A percentile compares a stretch with the other conserved stretches of the same genome.
phyloP scores from a whole-genome alignment of 2,888 invertebrate species.

The Macrophya alboannulata region DNA sequence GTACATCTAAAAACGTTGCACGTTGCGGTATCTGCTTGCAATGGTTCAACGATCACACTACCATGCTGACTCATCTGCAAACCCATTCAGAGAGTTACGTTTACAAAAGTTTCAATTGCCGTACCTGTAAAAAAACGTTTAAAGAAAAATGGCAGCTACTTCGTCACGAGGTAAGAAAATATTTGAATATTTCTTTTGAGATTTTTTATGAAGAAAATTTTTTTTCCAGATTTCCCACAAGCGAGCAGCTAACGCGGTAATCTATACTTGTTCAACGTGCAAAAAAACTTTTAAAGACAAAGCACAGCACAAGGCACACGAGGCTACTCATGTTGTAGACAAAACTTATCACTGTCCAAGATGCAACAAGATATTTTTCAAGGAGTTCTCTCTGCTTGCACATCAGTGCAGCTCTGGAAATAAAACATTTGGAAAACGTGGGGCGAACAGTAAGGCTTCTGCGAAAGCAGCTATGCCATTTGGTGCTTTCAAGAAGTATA shows the following conservation, averaged over 20 bases:
- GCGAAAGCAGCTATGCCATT: conserved; percentile 61
- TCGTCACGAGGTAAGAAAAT: conserved; percentile 71
- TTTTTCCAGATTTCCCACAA: conserved; percentile 70
- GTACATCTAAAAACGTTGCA: conserved; percentile 70
- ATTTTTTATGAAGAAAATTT: not conserved
- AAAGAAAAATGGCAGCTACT: conserved; percentile 74
- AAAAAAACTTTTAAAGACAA: conserved; percentile 71
- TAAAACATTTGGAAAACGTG: conserved; percentile 64
- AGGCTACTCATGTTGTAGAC: conserved; percentile 70
- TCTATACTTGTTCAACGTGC: conserved; percentile 68
- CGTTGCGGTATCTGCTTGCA: conserved; percentile 73
- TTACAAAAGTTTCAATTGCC: conserved; percentile 70
- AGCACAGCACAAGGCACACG: conserved; percentile 68
- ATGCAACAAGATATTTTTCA: conserved; percentile 76
- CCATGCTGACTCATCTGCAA: conserved; percentile 73
- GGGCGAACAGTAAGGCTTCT: conserved; percentile 59
- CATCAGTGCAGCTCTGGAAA: conserved; percentile 69
- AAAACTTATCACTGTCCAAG: conserved; percentile 74
- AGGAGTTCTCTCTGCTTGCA: conserved; percentile 72
- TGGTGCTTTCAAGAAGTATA: conserved; percentile 68
- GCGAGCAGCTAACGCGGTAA: conserved; percentile 62
- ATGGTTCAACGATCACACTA: conserved; percentile 74
- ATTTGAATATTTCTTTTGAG: not conserved
- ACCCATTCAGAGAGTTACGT: conserved; percentile 72
- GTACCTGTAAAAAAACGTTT: conserved; percentile 72